Percentiles rank a stretch among this genome's conserved stretches.
phyloP scores from a whole-genome alignment of 1,140 invertebrate genomes.

The Cydia splendana region DNA sequence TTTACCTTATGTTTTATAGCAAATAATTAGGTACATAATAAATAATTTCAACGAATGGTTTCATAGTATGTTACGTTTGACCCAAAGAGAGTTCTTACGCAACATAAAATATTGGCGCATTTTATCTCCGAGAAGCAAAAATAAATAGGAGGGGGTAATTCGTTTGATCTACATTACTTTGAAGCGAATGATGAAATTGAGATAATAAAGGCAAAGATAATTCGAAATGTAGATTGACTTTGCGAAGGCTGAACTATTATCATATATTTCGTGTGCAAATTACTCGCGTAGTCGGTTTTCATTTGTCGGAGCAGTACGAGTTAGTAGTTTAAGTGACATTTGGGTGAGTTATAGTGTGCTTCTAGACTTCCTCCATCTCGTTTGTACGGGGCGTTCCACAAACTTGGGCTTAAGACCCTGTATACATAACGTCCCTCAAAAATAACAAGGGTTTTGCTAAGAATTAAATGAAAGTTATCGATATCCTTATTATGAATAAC shows the following conservation, averaged over 20 bases:
- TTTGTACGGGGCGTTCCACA: slow-evolving; percentile 26
- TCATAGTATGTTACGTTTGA: neutral
- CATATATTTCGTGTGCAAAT: slow-evolving; percentile 13
- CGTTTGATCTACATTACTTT: slow-evolving; percentile 29
- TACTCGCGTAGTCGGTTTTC: neutral
- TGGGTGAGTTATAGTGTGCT: slow-evolving; percentile 27
- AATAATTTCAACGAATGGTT: neutral
- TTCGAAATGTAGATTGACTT: slow-evolving; percentile 19
- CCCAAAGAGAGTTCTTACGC: neutral
- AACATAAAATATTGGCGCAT: slow-evolving; percentile 18
- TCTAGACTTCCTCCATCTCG: slow-evolving; percentile 13
- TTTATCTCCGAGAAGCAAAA: neutral
- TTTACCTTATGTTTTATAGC: too few species aligned
- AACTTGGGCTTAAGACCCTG: slow-evolving; percentile 1
- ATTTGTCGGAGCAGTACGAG: slow-evolving; percentile 25
- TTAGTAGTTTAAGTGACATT: slow-evolving; percentile 31
- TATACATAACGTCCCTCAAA: slow-evolving; percentile 22
- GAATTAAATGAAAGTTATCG: neutral
- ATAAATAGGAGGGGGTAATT: slow-evolving; percentile 25
- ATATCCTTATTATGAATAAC: neutral
- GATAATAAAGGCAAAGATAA: slow-evolving; percentile 16
- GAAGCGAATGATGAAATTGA: slow-evolving; percentile 32
- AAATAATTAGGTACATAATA: too few species aligned
- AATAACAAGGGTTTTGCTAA: neutral
- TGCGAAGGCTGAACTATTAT: slow-evolving; percentile 10